Base-by-base conservation (phyloP, 2,888 invertebrate species). In the Rhynchonema sp. region DNA sequence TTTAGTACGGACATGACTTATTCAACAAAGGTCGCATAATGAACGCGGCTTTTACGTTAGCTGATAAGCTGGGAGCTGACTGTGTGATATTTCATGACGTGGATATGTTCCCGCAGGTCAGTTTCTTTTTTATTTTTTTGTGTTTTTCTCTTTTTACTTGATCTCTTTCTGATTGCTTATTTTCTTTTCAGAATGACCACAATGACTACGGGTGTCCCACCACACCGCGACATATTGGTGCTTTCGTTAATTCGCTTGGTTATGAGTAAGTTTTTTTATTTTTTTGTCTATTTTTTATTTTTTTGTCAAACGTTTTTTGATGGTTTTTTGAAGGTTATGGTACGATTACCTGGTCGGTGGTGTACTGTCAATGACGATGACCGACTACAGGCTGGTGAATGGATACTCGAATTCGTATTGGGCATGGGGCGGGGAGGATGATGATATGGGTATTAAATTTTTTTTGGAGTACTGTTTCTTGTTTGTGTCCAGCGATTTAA, bases 311-410 rank as follows among this genome's bases (percentile, higher is more conserved):
- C 17, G 9, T 17, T 38, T 38, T 17, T 13, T 17, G 9, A 17
- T 38, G 17, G 17, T 38, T 17, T 38, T 38, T n/a, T 49, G 49
- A 49, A 49, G 49, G n/a, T n/a, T 49, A 30, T 75, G 76, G 75
- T 77, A 74, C 65, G 73, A 74, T 62, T 75, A 76, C 62, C 72
- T 75, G 60, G 74, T 74, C 38, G 77, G 77, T 26, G 77, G 77
- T 13, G 77, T 75, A 20, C 65, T 75, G 49, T 74, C 76, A 22
- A 66, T 77, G 26, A 73, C 71, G 52, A 68, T 70, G 59, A 69
- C 70, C n/a, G 75, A 76, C 62, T 73, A 74, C 58, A 63, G 68
- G n/a, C 66, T 66, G 22, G 73, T 78, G 30, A 78, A 78, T 63
- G 78, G 78, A 22, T 78, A 75, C 64, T 75, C 77, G 25, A 78